Evolutionary conservation across 2,113 vertebrate genomes (phyloP).

Genomic region (Catharus minimus): DNA sequence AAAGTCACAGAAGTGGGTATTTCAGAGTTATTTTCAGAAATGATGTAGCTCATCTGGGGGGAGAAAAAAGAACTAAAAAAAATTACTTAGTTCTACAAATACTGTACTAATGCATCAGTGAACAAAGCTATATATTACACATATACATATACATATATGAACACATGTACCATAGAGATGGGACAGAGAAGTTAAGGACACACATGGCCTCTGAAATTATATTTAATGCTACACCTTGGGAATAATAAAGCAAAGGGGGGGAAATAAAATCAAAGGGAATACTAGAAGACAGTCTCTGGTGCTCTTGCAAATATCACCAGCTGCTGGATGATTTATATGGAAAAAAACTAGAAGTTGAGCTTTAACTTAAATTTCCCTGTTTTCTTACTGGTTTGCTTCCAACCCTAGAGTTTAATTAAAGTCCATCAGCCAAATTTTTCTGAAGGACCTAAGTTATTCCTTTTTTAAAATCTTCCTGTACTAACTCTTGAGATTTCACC

Average conservation of each 20-base stretch:
- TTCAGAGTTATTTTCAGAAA: constrained; percentile 53
- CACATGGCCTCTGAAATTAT: neutral
- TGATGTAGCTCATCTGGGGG: neutral
- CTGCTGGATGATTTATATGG: constrained; percentile 29
- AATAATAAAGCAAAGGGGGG: constrained; percentile 8
- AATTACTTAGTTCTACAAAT: neutral
- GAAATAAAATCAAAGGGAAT: constrained; percentile 24
- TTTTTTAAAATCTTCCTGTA: neutral
- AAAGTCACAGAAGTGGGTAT: constrained; percentile 38
- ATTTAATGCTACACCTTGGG: constrained; percentile 16
- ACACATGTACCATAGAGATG: neutral
- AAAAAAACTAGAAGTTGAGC: constrained; percentile 10
- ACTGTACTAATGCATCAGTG: neutral
- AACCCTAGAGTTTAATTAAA: constrained; percentile 40
- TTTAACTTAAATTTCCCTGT: neutral
- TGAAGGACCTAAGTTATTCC: neutral
- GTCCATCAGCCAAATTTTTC: neutral
- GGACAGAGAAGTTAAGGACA: neutral
- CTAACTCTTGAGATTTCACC: neutral
- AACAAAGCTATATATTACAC: neutral
- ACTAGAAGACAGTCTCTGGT: neutral
- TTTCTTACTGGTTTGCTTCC: constrained; percentile 28
- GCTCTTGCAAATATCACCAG: constrained; percentile 41
- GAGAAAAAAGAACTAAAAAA: neutral
- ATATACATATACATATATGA: neutral